Evolutionary conservation across 2,113 vertebrate genomes (phyloP).

Genomic region (Hydropotes inermis): DNA sequence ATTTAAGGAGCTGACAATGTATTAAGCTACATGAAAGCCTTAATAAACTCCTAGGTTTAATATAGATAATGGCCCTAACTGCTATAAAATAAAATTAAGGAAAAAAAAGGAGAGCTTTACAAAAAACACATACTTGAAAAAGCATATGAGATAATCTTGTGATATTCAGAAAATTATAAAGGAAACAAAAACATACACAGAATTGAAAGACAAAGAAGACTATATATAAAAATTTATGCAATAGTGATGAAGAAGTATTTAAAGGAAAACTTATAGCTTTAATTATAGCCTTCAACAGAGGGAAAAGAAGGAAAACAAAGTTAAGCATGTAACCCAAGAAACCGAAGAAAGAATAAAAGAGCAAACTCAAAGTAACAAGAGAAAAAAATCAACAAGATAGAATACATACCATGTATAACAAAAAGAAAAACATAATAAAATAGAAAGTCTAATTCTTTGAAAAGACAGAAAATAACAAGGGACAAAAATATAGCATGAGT

Average conservation of each 20-base stretch:
- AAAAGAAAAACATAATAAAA: neutral
- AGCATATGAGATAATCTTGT: neutral
- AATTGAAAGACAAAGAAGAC: neutral
- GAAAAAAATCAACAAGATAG: neutral
- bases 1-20: neutral
- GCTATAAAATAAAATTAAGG: neutral
- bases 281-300: neutral
- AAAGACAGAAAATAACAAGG: neutral
- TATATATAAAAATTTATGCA: neutral
- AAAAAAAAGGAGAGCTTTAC: neutral
- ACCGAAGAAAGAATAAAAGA: neutral
- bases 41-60: slow-evolving; percentile 20
- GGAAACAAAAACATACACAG: neutral
- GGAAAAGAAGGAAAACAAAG: neutral
- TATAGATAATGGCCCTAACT: neutral
- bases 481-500: neutral
- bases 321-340: neutral
- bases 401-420: neutral
- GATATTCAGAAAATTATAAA: neutral
- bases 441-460: neutral
- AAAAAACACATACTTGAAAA: neutral
- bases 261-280: slow-evolving; percentile 23
- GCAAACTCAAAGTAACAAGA: neutral
- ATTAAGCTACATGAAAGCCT: neutral
- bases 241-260: neutral